Percentiles rank a stretch among this genome's conserved stretches.
These are phyloP conservation scores for Aptenodytes forsteri DNA, from an alignment of 2,113 vertebrate genomes.

Conservation along the genomic window DNA sequence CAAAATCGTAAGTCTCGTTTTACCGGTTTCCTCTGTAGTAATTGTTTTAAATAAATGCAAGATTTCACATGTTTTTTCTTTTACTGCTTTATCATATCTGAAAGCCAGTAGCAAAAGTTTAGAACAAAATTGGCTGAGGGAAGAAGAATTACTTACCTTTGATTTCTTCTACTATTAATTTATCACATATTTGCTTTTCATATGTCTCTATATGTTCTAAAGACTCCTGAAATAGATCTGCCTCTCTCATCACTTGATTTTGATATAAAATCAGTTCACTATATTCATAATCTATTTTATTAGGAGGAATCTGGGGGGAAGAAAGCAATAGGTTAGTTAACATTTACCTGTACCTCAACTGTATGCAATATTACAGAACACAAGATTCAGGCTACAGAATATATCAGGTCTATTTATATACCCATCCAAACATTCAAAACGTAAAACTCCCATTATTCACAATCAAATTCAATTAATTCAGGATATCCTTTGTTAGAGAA, in stretches of 20 bases:
- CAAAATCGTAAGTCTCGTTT: not conserved
- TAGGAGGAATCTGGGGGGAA: constrained; percentile 70
- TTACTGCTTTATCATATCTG: not conserved
- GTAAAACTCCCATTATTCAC: not conserved
- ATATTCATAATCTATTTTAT: constrained; percentile 82
- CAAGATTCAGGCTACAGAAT: not conserved
- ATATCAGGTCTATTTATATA: not conserved
- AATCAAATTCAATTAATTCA: not conserved
- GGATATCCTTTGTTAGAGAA: not conserved
- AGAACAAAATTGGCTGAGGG: not conserved
- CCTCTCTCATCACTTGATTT: constrained; percentile 83
- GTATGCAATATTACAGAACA: not conserved
- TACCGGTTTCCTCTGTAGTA: not conserved
- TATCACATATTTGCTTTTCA: constrained; percentile 81
- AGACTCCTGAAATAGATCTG: constrained; percentile 79
- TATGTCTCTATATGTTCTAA: constrained; percentile 80
- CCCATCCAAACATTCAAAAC: not conserved
- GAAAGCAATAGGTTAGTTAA: not conserved
- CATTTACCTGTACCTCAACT: not conserved
- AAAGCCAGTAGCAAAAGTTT: not conserved
- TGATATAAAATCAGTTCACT: constrained; percentile 82
- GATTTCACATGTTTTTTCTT: not conserved
- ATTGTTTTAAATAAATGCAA: not conserved
- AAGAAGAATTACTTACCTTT: constrained; percentile 70
- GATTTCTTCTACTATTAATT: constrained; percentile 80